Percentiles rank a stretch among this genome's conserved stretches.
Evolutionary conservation across 2,797 vertebrate genomes (phyloP).

Genomic region (Dendrocincla tyrannina): DNA sequence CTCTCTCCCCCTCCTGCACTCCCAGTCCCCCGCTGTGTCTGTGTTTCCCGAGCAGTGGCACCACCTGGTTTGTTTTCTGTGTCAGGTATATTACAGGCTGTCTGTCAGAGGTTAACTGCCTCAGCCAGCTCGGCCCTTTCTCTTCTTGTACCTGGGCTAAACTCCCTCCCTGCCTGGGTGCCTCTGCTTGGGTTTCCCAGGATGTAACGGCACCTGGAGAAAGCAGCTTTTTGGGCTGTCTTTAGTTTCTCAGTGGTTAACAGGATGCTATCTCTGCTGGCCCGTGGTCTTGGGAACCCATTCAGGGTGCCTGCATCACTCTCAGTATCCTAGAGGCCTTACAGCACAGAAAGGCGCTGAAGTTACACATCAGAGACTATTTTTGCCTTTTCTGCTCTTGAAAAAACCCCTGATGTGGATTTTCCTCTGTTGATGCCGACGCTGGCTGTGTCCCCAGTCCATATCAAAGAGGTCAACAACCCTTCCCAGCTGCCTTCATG

Average conservation of each 20-base stretch:
- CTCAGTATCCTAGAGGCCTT: not conserved
- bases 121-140: not conserved
- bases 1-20: not conserved
- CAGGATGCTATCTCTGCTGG: not conserved
- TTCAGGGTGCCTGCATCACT: accelerated
- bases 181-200: not conserved
- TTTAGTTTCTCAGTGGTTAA: not conserved
- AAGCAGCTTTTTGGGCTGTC: not conserved
- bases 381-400: slow-evolving; percentile 19
- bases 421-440: slow-evolving; percentile 31
- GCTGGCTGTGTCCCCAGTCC: slow-evolving; percentile 39
- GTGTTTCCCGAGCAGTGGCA: slow-evolving; percentile 22
- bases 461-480: slow-evolving; percentile 33
- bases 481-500: not conserved
- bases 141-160: not conserved
- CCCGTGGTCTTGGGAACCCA: not conserved
- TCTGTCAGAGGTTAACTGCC: slow-evolving; percentile 53
- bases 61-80: slow-evolving; percentile 64
- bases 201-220: not conserved
- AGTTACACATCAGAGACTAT: not conserved
- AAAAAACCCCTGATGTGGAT: slow-evolving; percentile 4
- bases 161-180: not conserved
- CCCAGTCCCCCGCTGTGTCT: not conserved
- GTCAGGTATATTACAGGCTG: slow-evolving; percentile 41
- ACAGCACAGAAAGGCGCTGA: not conserved